phyloP scores from a whole-genome alignment of 2,888 invertebrate genomes.

The Drosophila paramelanica region DNA sequence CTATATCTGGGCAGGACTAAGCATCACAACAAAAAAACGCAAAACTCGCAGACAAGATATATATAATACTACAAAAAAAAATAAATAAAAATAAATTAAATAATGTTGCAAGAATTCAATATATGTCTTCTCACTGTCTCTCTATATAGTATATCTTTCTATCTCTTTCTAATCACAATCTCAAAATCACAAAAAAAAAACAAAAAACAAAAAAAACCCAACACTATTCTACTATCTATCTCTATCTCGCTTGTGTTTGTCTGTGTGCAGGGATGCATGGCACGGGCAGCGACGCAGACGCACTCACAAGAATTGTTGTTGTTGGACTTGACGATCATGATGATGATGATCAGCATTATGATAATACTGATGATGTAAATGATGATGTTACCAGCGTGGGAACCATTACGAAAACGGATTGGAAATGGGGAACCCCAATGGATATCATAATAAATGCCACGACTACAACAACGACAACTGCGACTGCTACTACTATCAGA shows the following conservation, averaged over 20 bases:
- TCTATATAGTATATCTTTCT: constrained; percentile 43
- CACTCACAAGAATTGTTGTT: constrained; percentile 60
- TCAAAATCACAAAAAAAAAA: constrained; percentile 46
- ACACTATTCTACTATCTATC: constrained; percentile 79
- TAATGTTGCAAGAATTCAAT: constrained; percentile 45
- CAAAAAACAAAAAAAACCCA: constrained; percentile 57
- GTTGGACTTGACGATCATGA: constrained; percentile 54
- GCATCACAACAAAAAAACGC: constrained; percentile 70
- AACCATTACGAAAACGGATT: constrained; percentile 26
- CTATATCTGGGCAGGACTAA: constrained; percentile 75
- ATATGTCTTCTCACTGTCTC: constrained; percentile 60
- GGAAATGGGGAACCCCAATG: constrained; percentile 9
- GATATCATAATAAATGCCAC: constrained; percentile 42
- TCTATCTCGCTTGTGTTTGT: constrained; percentile 87
- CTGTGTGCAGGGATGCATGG: constrained; percentile 87
- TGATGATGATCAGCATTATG: constrained; percentile 20
- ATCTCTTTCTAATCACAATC: constrained; percentile 55
- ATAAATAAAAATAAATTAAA: constrained; percentile 31
- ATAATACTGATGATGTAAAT: constrained; percentile 27
- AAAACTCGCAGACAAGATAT: constrained; percentile 69
- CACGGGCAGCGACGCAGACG: constrained; percentile 57
- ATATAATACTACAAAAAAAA: constrained; percentile 32
- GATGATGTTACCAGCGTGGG: constrained; percentile 41
- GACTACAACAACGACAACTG: constrained; percentile 14
- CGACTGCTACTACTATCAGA: constrained; percentile 27